A percentile compares a stretch with the other conserved stretches of the same genome.
phyloP scores from a whole-genome alignment of 2,888 invertebrate genomes.

The Epirrhoe tristata region DNA sequence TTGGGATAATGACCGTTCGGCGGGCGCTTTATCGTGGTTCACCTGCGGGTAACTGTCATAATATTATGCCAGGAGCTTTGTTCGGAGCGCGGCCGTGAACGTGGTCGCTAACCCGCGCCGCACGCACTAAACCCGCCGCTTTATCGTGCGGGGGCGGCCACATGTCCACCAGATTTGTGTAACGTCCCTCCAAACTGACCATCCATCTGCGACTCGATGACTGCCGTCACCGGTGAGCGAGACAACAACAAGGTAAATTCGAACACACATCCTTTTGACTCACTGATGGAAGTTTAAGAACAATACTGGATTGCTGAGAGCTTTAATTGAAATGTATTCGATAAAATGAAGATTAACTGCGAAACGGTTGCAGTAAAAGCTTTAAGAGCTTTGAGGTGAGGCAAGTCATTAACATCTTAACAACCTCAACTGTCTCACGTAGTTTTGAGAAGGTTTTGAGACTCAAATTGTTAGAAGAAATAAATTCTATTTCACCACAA shows the following conservation, averaged over 20 bases:
- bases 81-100: constrained; percentile 71
- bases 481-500: neutral
- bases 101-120: constrained; percentile 75
- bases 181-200: constrained; percentile 57
- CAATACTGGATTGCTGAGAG: constrained; percentile 35
- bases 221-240: constrained; percentile 48
- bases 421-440: neutral
- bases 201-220: constrained; percentile 65
- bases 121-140: constrained; percentile 67
- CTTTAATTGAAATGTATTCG: constrained; percentile 33
- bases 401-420: constrained; percentile 4
- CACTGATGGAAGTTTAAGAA: constrained; percentile 41
- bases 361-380: constrained; percentile 24
- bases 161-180: constrained; percentile 70
- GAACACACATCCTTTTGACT: constrained; percentile 43
- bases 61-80: constrained; percentile 62
- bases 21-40: constrained; percentile 76
- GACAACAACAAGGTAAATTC: constrained; percentile 46
- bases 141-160: constrained; percentile 76
- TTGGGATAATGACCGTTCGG: constrained; percentile 70
- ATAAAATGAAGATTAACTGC: constrained; percentile 25
- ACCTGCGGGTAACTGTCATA: constrained; percentile 74
- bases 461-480: neutral
- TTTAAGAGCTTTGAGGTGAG: constrained; percentile 13
- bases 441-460: neutral